Percentiles rank a stretch among this genome's conserved stretches.
Evolutionary conservation across 1,140 invertebrate genomes (phyloP).

Genomic region (Bombus confusus): DNA sequence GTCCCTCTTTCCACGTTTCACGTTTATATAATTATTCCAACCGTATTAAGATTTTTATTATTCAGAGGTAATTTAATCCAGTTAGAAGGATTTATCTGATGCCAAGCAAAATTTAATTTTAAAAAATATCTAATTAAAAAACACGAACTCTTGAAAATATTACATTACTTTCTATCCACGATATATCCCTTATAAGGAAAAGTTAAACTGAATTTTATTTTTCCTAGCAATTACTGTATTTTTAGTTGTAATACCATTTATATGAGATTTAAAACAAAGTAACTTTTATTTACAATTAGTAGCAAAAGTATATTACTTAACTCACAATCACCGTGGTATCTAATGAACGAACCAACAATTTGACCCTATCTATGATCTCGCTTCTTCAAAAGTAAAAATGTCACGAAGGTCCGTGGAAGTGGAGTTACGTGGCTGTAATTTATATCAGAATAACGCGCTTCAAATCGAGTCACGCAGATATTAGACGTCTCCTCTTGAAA

Average conservation of each 20-base stretch:
- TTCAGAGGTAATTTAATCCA: background rate
- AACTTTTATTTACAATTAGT: background rate
- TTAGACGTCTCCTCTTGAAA: background rate
- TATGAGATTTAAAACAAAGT: background rate
- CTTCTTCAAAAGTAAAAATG: constrained; percentile 1
- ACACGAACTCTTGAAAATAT: background rate
- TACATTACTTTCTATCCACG: background rate
- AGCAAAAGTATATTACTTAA: background rate
- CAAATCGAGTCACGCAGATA: constrained; percentile 17
- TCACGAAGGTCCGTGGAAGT: constrained; percentile 6
- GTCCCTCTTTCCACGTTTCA: background rate
- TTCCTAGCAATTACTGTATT: background rate
- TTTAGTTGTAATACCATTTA: background rate
- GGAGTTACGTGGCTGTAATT: constrained; percentile 13
- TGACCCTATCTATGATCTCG: background rate
- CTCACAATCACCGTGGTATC: background rate
- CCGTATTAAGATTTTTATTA: background rate
- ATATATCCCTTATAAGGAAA: background rate
- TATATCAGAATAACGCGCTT: constrained; percentile 1
- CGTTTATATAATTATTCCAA: background rate
- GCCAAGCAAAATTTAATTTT: background rate
- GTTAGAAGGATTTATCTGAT: background rate
- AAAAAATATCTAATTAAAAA: background rate
- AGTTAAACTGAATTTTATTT: background rate
- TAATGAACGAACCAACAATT: constrained; percentile 10